These are phyloP conservation scores for Phengaris alcon DNA, from an alignment of 2,888 invertebrate species.

Conservation along the genomic window DNA sequence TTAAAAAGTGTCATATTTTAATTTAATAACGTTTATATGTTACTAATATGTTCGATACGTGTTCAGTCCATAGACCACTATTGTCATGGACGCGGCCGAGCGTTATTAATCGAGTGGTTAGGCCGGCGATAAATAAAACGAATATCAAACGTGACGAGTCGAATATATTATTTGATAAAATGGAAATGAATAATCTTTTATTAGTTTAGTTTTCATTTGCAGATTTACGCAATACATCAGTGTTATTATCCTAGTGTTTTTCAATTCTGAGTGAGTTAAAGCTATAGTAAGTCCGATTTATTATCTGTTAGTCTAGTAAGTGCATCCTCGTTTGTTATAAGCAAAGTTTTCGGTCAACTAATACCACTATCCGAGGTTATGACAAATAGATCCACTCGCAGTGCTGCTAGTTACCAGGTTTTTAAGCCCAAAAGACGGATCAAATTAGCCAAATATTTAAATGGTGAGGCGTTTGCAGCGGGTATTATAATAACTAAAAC, in stretches of 20 bases:
- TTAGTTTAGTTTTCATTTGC: constrained; percentile 22
- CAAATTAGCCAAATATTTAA: no score
- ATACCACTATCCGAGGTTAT: constrained; percentile 6
- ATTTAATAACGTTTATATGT: neutral
- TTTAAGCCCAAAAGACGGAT: no score
- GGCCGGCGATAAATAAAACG: constrained; percentile 37
- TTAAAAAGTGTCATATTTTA: no score
- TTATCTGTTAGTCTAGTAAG: neutral
- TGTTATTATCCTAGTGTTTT: neutral
- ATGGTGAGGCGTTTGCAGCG: no score
- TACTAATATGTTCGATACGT: constrained; percentile 2
- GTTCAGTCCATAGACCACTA: constrained; percentile 37
- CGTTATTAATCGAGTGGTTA: constrained; percentile 39
- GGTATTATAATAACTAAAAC: no score
- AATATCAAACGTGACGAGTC: constrained; percentile 35
- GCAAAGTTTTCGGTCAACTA: constrained; percentile 13
- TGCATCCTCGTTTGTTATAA: constrained; percentile 1
- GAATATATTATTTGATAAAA: constrained; percentile 34
- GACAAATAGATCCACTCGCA: constrained; percentile 7
- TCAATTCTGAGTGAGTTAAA: no score
- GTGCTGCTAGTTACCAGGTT: neutral
- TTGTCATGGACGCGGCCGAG: constrained; percentile 36
- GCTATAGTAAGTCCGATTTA: no score
- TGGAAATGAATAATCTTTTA: constrained; percentile 28
- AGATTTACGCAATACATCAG: neutral